These are phyloP conservation scores for Ariopsis seemanni DNA, from an alignment of 2,113 vertebrate species.

Conservation along the genomic window DNA sequence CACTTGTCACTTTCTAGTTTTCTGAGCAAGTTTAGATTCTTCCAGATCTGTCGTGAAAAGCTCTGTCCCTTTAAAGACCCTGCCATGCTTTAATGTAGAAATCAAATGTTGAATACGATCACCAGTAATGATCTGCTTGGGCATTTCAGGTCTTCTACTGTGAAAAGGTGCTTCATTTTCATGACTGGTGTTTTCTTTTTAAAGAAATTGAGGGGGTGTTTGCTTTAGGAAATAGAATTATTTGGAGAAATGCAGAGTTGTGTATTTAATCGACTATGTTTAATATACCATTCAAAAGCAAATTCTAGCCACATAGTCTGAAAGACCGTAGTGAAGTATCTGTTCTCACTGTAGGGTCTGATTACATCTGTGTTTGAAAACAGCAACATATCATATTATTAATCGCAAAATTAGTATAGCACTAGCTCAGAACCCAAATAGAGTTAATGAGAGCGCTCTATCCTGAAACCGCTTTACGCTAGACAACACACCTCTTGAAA, in stretches of 20 bases:
- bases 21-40: constrained; percentile 5
- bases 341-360: neutral
- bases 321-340: neutral
- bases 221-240: neutral
- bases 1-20: constrained; percentile 40
- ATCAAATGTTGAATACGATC: neutral
- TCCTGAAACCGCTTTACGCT: neutral
- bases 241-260: constrained; percentile 6
- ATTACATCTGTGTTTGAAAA: neutral
- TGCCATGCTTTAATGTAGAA: constrained; percentile 19
- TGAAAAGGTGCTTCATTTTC: constrained; percentile 30
- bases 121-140: neutral
- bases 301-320: constrained; percentile 19
- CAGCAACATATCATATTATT: neutral
- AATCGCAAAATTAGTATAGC: neutral
- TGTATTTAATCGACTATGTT: constrained; percentile 20
- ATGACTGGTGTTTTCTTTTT: neutral
- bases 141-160: constrained; percentile 13
- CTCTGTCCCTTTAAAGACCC: constrained; percentile 33
- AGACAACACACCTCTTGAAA: neutral
- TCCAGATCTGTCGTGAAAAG: constrained; percentile 16
- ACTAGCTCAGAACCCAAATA: neutral
- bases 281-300: constrained; percentile 8
- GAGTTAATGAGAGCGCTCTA: neutral
- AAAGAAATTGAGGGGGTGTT: neutral